Conservation (phyloP, 2,888 invertebrate genomes). For the Theodoxus fluviatilis region DNA sequence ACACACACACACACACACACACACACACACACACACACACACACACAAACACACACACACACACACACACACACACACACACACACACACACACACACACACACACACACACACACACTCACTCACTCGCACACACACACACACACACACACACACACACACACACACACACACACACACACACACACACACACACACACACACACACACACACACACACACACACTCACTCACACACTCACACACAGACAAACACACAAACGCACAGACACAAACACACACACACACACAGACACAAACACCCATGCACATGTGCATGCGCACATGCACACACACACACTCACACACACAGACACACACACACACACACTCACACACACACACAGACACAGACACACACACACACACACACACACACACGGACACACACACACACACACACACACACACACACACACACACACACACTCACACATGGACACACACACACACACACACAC, state of each 20-base stretch:
- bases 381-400: too few species aligned
- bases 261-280: neutral
- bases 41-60: slow-evolving; percentile 1
- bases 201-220: slow-evolving; percentile 18
- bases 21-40: slow-evolving; percentile 12
- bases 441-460: too few species aligned
- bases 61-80: slow-evolving; percentile 3
- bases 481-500: too few species aligned
- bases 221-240: neutral
- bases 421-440: too few species aligned
- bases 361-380: too few species aligned
- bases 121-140: neutral
- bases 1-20: slow-evolving; percentile 13
- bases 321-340: too few species aligned
- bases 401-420: too few species aligned
- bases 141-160: neutral
- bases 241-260: neutral
- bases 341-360: too few species aligned
- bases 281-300: too few species aligned
- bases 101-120: too few species aligned
- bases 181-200: slow-evolving; percentile 16
- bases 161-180: slow-evolving; percentile 5
- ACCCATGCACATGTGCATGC: too few species aligned
- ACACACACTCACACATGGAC: too few species aligned
- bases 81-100: neutral